Evolutionary conservation across 2,113 vertebrate species (phyloP).

Genomic region (Oenanthe melanoleuca): DNA sequence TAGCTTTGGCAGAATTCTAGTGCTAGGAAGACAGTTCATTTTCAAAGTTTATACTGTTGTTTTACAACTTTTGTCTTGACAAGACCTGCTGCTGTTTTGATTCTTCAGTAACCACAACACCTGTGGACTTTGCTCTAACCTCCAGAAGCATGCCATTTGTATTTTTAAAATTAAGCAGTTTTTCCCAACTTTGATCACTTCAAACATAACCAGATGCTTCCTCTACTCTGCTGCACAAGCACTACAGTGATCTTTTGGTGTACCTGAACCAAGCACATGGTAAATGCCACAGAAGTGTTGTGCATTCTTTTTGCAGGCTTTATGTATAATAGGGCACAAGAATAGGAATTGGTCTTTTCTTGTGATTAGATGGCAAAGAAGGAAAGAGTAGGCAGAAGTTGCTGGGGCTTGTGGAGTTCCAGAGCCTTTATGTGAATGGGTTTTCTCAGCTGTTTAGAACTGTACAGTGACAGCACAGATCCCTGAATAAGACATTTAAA

Average conservation of each 20-base stretch:
- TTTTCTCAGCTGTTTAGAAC: background rate
- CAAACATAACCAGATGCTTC: background rate
- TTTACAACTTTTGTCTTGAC: background rate
- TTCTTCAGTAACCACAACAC: background rate
- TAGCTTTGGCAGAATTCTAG: background rate
- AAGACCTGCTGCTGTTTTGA: background rate
- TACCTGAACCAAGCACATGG: background rate
- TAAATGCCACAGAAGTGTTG: background rate
- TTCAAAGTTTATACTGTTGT: background rate
- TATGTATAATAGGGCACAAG: rapidly evolving
- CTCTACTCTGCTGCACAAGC: background rate
- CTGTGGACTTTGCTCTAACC: background rate
- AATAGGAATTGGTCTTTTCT: background rate
- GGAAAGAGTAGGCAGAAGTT: background rate
- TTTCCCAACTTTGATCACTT: background rate
- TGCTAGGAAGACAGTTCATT: background rate
- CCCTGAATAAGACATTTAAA: background rate
- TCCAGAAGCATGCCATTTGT: background rate
- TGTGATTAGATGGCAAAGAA: background rate
- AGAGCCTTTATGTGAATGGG: background rate
- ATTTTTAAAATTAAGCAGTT: background rate
- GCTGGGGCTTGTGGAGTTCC: background rate
- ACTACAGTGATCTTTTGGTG: background rate
- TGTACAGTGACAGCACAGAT: background rate
- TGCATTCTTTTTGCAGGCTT: background rate